These are phyloP conservation scores for Eupithecia subfuscata DNA, from an alignment of 2,888 invertebrate genomes.

Conservation along the genomic window DNA sequence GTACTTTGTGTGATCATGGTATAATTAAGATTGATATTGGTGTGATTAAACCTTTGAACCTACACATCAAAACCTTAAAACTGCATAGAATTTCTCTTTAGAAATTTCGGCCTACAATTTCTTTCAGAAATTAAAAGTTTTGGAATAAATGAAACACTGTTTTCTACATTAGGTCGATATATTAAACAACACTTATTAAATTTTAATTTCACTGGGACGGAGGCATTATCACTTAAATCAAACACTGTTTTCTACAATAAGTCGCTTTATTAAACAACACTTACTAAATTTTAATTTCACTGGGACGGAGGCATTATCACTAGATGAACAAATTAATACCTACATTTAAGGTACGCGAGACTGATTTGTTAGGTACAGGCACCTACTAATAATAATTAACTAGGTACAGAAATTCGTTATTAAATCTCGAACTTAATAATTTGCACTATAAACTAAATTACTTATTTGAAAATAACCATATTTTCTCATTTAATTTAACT, in stretches of 20 bases:
- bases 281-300: slow-evolving; percentile 32
- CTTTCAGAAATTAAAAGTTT: neutral
- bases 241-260: neutral
- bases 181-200: slow-evolving; percentile 21
- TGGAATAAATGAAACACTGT: neutral
- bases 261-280: neutral
- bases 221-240: slow-evolving; percentile 40
- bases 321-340: slow-evolving; percentile 30
- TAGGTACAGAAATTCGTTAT: neutral
- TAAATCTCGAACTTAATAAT: neutral
- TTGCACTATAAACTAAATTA: neutral
- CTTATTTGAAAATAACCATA: too few species aligned
- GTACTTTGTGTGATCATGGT: too few species aligned
- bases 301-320: slow-evolving; percentile 47
- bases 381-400: slow-evolving; percentile 7
- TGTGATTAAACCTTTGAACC: too few species aligned
- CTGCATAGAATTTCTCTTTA: too few species aligned
- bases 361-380: neutral
- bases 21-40: too few species aligned
- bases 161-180: neutral
- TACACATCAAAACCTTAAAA: too few species aligned
- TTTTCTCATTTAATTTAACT: neutral
- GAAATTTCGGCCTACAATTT: too few species aligned
- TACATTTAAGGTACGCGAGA: neutral
- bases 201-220: slow-evolving; percentile 43